Evolutionary conservation across 2,888 invertebrate species (phyloP).

Genomic region (Neoaliturus tenellus): DNA sequence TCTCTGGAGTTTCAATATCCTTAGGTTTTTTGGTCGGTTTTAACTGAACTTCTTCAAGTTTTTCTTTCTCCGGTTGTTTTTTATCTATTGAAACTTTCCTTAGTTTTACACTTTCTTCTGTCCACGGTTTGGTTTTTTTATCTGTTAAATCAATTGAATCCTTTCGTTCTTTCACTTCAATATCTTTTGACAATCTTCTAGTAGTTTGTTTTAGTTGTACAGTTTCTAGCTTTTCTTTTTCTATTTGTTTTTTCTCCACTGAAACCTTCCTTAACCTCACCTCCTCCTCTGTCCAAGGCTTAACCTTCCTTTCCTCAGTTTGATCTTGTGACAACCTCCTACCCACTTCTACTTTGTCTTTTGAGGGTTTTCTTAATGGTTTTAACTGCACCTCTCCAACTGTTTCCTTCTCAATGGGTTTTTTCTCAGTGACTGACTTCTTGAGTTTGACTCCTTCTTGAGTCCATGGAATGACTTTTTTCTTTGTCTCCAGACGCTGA

Average conservation of each 20-base stretch:
- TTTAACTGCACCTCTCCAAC: conserved; percentile 54
- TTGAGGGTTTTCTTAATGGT: conserved; percentile 58
- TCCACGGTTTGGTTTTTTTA: conserved; percentile 69
- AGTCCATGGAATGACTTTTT: conserved; percentile 70
- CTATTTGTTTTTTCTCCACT: conserved; percentile 70
- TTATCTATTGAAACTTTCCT: conserved; percentile 69
- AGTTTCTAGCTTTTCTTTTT: conserved; percentile 43
- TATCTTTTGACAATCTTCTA: conserved; percentile 60
- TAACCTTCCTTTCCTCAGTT: conserved; percentile 49
- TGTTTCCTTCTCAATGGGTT: conserved; percentile 63
- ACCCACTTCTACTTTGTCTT: conserved; percentile 59
- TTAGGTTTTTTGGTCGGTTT: conserved; percentile 56
- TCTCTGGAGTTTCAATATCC: conserved; percentile 57
- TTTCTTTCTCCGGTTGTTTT: conserved; percentile 68
- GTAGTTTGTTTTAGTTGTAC: conserved; percentile 54
- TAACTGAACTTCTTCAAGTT: conserved; percentile 70
- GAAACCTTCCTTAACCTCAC: conserved; percentile 70
- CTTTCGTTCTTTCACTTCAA: conserved; percentile 60
- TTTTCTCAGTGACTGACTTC: conserved; percentile 67
- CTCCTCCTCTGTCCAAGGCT: conserved; percentile 71
- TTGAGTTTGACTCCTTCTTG: conserved; percentile 71
- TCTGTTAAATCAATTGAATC: conserved; percentile 44
- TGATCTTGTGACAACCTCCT: conserved; percentile 53
- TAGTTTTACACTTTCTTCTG: conserved; percentile 70
- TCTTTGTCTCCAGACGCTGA: conserved; percentile 2